Evolutionary conservation across 2,797 vertebrate genomes (phyloP).

Genomic region (Cichlasoma orientale): DNA sequence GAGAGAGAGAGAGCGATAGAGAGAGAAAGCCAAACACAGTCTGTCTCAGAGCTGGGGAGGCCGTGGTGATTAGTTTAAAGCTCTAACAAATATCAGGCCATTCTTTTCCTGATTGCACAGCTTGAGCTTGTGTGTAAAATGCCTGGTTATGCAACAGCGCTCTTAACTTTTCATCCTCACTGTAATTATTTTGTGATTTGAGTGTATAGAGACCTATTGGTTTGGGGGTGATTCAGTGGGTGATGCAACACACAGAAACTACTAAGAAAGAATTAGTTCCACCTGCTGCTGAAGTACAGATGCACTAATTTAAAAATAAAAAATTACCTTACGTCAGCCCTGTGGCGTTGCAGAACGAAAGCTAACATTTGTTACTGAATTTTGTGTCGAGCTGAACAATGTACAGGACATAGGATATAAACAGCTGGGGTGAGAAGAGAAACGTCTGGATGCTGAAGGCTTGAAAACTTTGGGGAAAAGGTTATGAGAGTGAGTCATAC

Average conservation of each 20-base stretch:
- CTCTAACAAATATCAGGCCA: slow-evolving; percentile 29
- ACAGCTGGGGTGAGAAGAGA: slow-evolving; percentile 24
- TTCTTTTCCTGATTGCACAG: slow-evolving; percentile 44
- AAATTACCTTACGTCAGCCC: not conserved
- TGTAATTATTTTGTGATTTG: slow-evolving; percentile 26
- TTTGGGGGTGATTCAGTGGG: not conserved
- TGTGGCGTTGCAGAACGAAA: not conserved
- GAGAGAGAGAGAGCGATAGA: not conserved
- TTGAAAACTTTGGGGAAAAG: slow-evolving; percentile 62
- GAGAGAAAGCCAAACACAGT: not conserved
- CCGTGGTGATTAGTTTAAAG: slow-evolving; percentile 24
- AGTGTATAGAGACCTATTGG: not conserved
- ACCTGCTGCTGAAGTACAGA: slow-evolving; percentile 21
- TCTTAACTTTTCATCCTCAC: slow-evolving; percentile 17
- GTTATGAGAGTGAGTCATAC: slow-evolving; percentile 72
- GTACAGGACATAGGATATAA: not conserved
- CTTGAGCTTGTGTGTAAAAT: slow-evolving; percentile 36
- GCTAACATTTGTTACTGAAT: not conserved
- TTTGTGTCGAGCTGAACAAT: not conserved
- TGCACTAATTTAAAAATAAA: not conserved
- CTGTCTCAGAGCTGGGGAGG: slow-evolving; percentile 4
- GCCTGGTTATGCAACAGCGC: slow-evolving; percentile 26
- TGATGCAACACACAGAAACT: slow-evolving; percentile 68
- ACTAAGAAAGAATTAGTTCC: not conserved
- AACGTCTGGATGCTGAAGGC: slow-evolving; percentile 47